Evolutionary conservation across 2,113 vertebrate genomes (phyloP).

Genomic region (Psammodynastes pulverulentus): DNA sequence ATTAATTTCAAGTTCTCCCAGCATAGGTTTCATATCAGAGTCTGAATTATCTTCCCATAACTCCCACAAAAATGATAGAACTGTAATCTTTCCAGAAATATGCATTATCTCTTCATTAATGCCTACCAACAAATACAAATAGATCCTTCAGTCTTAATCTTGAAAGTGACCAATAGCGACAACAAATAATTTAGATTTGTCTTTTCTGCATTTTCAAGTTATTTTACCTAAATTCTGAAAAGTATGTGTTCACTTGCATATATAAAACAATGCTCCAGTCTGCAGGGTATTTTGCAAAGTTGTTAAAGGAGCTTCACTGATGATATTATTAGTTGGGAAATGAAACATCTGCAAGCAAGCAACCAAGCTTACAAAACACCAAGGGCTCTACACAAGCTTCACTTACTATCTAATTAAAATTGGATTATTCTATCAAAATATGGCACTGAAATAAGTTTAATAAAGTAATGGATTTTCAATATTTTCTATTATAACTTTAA

Average conservation of each 20-base stretch:
- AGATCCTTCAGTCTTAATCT: background rate
- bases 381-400: background rate
- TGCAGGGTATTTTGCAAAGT: background rate
- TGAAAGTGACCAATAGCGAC: background rate
- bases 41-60: background rate
- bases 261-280: background rate
- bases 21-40: conserved; percentile 26
- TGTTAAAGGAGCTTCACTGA: conserved; percentile 23
- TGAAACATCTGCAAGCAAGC: background rate
- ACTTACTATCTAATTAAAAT: conserved; percentile 37
- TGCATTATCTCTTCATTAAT: background rate
- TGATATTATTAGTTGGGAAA: background rate
- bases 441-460: background rate
- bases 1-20: conserved; percentile 27
- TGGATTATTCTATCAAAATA: conserved; percentile 33
- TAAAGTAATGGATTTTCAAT: conserved; percentile 11
- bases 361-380: background rate
- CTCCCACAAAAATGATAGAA: conserved; percentile 15
- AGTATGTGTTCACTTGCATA: conserved; percentile 10
- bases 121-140: conserved; percentile 18
- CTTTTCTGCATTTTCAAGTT: conserved; percentile 1
- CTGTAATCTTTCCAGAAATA: conserved; percentile 19
- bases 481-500: conserved; percentile 16
- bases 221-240: background rate
- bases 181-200: conserved; percentile 10